Evolutionary conservation across 1,140 invertebrate species (phyloP).

Genomic region (Sarcophaga bullata): DNA sequence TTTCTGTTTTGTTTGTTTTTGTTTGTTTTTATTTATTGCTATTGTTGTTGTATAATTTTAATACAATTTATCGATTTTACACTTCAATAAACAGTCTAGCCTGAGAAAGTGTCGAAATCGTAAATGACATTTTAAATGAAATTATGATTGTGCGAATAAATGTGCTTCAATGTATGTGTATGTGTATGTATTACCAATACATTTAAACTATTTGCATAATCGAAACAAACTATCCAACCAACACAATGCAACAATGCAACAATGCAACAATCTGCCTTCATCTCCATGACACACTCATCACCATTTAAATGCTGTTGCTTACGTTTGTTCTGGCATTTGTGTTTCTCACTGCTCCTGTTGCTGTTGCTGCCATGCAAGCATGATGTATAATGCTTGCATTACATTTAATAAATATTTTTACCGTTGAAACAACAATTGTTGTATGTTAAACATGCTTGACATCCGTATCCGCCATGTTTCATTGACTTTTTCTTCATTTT

Average conservation of each 20-base stretch:
- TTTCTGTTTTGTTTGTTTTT: background rate
- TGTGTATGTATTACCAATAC: background rate
- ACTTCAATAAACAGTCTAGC: background rate
- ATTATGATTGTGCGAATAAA: background rate
- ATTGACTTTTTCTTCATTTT: background rate
- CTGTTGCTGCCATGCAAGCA: background rate
- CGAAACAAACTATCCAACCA: background rate
- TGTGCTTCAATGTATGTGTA: background rate
- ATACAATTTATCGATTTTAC: slow-evolving; percentile 26
- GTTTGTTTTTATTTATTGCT: background rate
- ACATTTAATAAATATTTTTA: slow-evolving; percentile 12
- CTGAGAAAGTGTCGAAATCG: background rate
- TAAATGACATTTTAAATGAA: slow-evolving; percentile 3
- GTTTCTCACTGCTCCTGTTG: background rate
- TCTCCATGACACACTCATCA: no score
- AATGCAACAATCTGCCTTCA: background rate
- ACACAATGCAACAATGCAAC: no score
- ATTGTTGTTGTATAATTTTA: slow-evolving; percentile 19
- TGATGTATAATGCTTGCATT: background rate
- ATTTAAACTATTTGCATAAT: background rate
- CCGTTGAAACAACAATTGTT: slow-evolving; percentile 4
- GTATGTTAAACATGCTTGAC: background rate
- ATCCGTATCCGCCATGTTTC: background rate
- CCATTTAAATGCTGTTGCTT: no score
- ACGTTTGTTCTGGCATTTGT: no score